These are phyloP conservation scores for Petaurus breviceps DNA, from an alignment of 2,113 vertebrate species.

Conservation along the genomic window DNA sequence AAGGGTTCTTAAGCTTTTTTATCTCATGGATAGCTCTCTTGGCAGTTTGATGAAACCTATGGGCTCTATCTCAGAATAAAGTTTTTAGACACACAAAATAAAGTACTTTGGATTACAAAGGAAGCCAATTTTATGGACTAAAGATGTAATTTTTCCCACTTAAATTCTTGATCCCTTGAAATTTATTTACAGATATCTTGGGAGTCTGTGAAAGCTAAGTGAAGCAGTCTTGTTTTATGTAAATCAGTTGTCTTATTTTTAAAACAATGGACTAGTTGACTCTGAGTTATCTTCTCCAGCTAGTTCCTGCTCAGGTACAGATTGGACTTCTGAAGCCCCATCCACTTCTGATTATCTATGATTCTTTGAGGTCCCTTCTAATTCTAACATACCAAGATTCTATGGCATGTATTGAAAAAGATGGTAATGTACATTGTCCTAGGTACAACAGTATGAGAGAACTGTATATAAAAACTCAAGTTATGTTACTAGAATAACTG, in stretches of 20 bases:
- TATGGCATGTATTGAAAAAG: background rate
- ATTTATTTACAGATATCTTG: background rate
- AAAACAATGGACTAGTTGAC: background rate
- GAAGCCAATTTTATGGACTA: background rate
- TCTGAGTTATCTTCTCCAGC: background rate
- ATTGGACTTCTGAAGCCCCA: background rate
- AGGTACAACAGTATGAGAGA: background rate
- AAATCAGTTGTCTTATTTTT: background rate
- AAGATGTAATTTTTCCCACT: background rate
- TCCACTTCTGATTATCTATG: no score
- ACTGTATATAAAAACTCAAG: background rate
- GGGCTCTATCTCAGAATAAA: background rate
- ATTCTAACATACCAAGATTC: background rate
- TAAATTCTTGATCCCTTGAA: background rate
- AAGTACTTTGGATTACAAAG: background rate
- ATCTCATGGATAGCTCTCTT: background rate
- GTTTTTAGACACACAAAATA: background rate
- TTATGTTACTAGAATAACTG: slow-evolving; percentile 19
- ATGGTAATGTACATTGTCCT: background rate
- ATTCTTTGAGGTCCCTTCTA: no score
- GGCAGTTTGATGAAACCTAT: background rate
- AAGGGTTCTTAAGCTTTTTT: background rate
- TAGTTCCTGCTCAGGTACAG: background rate
- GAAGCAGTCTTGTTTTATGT: background rate
- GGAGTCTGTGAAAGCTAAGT: background rate